Evolutionary conservation across 2,888 invertebrate species (phyloP).

Genomic region (Sphaeridia pumilis): DNA sequence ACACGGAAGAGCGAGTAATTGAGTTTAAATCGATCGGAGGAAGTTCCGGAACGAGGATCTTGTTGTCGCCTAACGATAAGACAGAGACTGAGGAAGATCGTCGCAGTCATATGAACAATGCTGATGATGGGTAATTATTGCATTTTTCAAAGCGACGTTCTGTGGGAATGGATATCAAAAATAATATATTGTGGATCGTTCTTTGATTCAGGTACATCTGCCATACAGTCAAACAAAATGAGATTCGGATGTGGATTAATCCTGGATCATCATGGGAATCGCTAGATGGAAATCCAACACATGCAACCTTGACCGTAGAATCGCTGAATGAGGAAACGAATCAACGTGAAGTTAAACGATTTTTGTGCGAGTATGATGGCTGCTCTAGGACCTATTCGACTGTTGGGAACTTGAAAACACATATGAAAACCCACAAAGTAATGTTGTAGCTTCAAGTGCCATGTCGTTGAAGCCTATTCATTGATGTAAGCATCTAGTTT

Average conservation of each 20-base stretch:
- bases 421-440: slow-evolving; percentile 92
- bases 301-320: slow-evolving; percentile 57
- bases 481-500: slow-evolving; percentile 9
- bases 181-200: neutral
- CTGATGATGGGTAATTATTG: slow-evolving; percentile 12
- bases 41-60: slow-evolving; percentile 5
- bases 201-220: slow-evolving; percentile 20
- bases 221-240: slow-evolving; percentile 21
- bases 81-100: slow-evolving; percentile 17
- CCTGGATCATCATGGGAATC: slow-evolving; percentile 17
- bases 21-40: neutral
- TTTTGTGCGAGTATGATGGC: slow-evolving; percentile 70
- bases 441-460: neutral
- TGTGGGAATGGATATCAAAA: neutral
- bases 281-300: slow-evolving; percentile 44
- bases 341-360: slow-evolving; percentile 19
- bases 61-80: slow-evolving; percentile 7
- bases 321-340: slow-evolving; percentile 49
- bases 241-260: slow-evolving; percentile 28
- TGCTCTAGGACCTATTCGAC: slow-evolving; percentile 64
- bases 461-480: slow-evolving; percentile 4
- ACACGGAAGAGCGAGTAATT: slow-evolving; percentile 5
- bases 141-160: neutral
- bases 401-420: slow-evolving; percentile 70
- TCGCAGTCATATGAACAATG: slow-evolving; percentile 13